phyloP scores from a whole-genome alignment of 2,888 invertebrate species.

The Tenodera sinensis region DNA sequence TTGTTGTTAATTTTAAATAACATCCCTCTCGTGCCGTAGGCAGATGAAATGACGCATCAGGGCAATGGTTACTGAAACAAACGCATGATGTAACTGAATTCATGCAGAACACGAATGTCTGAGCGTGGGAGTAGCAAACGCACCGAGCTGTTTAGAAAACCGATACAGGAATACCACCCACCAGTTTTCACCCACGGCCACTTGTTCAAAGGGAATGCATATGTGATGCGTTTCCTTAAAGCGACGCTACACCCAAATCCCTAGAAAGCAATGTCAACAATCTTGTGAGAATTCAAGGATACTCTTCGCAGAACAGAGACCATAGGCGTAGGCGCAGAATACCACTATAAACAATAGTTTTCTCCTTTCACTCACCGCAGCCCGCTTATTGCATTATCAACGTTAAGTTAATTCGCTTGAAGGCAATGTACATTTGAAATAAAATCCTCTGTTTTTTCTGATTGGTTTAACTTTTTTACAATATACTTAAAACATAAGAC shows the following conservation, averaged over 20 bases:
- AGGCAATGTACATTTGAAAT: too few relatives aligned
- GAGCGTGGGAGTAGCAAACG: not conserved
- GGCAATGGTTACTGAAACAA: not conserved
- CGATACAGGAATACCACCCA: not conserved
- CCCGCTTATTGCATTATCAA: too few relatives aligned
- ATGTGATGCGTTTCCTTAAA: not conserved
- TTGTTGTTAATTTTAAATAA: not conserved
- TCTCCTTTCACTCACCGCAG: too few relatives aligned
- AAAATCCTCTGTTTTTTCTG: too few relatives aligned
- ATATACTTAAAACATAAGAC: too few relatives aligned
- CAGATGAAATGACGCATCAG: not conserved
- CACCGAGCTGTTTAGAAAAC: not conserved
- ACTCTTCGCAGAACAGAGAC: not conserved
- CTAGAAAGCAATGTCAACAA: not conserved
- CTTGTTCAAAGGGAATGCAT: not conserved
- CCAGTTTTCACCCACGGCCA: not conserved
- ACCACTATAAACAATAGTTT: too few relatives aligned
- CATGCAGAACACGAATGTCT: not conserved
- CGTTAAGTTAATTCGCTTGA: too few relatives aligned
- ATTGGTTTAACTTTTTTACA: too few relatives aligned
- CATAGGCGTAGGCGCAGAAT: not conserved
- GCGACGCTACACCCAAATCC: not conserved
- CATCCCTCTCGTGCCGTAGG: not conserved
- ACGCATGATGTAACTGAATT: not conserved
- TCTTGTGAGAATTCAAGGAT: not conserved